Evolutionary conservation across 2,888 invertebrate genomes (phyloP), one percentile per base, ranked within the genome.

Genomic region (Lasius platythorax): DNA sequence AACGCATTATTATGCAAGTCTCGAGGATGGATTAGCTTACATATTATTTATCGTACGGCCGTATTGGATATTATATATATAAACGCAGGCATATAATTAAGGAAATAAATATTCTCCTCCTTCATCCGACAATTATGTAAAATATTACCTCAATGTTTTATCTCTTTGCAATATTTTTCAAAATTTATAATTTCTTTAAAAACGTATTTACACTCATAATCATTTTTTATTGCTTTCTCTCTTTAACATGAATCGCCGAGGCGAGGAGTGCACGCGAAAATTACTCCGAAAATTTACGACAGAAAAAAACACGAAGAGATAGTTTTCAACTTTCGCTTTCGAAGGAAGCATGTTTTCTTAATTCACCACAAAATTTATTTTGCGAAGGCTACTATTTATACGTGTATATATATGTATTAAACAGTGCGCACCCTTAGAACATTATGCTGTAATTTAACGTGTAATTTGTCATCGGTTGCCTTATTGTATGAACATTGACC

Each of bases 1-100:
- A 63, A 81, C 50, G 63, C 61, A 81, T 73, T 81, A 81, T 61
- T 63, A 81, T 73, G 74, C 37, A 74, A 50, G 74, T 68, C 8
- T 53, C 56, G 28, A 18, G 68, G 3, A 18, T 58, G 68, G 67
- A 56, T 40, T 28, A 12, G 28, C 18, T 28, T 40, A 43, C 3
- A 78, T 58, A 58, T 68, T 78, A 68, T 68, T 78, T 78, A 68
- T 33, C 30, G 5, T n/a, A 18, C 28, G 11, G 28, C 18, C 15
- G 9, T 56, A 9, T 18, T 50, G 8, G 11, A 18, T 11, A 15
- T 5, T 56, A 37, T 56, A 70, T 56, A 70, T 18, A 12, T 18
- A 6, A 53, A 28, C 28, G 0, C n/a, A 11, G 6, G 9, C 15
- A 4, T 11, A 58, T 40, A 28, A 61, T 74, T 40, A n/a, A 30